Percentiles rank a stretch among this genome's conserved stretches.
Conservation (phyloP, 2,113 vertebrate species). For the Grus americana region DNA sequence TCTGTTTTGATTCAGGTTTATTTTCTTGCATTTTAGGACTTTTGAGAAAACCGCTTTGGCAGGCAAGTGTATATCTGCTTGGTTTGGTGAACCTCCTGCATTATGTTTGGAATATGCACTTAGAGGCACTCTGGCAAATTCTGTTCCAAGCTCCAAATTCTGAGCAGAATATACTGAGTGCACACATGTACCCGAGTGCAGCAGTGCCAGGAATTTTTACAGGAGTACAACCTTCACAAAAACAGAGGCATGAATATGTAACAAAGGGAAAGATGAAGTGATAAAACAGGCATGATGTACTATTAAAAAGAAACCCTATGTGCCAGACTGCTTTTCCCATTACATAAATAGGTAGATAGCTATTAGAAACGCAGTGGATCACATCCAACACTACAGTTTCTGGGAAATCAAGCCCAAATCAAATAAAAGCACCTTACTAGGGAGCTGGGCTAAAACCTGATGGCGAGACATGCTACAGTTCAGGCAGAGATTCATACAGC, state of each 20-base stretch:
- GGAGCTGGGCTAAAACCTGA: background rate
- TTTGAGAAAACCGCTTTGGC: constrained; percentile 37
- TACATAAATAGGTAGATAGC: background rate
- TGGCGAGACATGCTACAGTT: background rate
- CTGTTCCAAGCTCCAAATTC: constrained; percentile 34
- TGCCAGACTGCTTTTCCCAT: background rate
- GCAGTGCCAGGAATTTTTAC: constrained; percentile 29
- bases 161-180: constrained; percentile 1
- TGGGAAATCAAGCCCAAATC: background rate
- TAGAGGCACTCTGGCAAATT: background rate
- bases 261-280: background rate
- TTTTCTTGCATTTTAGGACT: constrained; percentile 39
- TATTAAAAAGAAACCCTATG: background rate
- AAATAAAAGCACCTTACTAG: background rate
- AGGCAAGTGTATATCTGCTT: background rate
- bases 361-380: background rate
- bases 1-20: constrained; percentile 50
- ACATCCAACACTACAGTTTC: background rate
- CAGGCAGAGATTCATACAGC: background rate
- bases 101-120: constrained; percentile 1
- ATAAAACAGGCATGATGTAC: background rate
- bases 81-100: constrained; percentile 28
- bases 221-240: constrained; percentile 17
- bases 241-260: background rate
- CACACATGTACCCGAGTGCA: background rate